These are phyloP conservation scores for Agrotis clavis DNA, from an alignment of 2,888 invertebrate species.

Conservation along the genomic window DNA sequence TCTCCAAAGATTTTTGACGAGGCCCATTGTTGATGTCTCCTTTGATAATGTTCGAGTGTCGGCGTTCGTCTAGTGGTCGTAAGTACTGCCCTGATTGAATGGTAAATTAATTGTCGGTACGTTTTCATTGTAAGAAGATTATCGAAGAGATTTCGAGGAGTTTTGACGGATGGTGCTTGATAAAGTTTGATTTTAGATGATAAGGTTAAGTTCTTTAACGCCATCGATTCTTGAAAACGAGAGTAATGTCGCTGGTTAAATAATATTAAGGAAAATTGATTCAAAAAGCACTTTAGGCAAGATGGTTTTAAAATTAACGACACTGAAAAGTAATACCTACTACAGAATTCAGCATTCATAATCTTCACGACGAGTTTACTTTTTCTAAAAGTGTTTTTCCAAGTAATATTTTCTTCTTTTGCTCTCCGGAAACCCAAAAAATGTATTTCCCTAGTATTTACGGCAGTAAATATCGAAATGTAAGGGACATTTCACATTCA, in stretches of 20 bases:
- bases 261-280: not conserved
- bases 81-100: slow-evolving; percentile 53
- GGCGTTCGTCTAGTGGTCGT: slow-evolving; percentile 3
- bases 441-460: too few relatives aligned
- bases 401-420: not conserved
- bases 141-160: slow-evolving; percentile 3
- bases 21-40: slow-evolving; percentile 68
- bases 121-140: slow-evolving; percentile 65
- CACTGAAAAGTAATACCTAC: not conserved
- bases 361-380: not conserved
- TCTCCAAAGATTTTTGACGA: slow-evolving; percentile 72
- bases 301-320: not conserved
- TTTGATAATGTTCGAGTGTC: slow-evolving; percentile 35
- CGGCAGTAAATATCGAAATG: not conserved
- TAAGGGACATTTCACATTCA: not conserved
- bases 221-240: too few relatives aligned
- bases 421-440: not conserved
- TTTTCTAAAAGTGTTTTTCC: not conserved
- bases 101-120: slow-evolving; percentile 54
- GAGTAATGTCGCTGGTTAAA: too few relatives aligned
- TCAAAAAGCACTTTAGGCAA: not conserved
- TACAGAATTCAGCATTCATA: not conserved
- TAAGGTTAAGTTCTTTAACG: too few relatives aligned
- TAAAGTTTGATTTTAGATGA: slow-evolving; percentile 11
- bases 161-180: slow-evolving; percentile 8